These are phyloP conservation scores for Dolichotis patagonum DNA, from an alignment of 2,113 vertebrate genomes.

Conservation along the genomic window DNA sequence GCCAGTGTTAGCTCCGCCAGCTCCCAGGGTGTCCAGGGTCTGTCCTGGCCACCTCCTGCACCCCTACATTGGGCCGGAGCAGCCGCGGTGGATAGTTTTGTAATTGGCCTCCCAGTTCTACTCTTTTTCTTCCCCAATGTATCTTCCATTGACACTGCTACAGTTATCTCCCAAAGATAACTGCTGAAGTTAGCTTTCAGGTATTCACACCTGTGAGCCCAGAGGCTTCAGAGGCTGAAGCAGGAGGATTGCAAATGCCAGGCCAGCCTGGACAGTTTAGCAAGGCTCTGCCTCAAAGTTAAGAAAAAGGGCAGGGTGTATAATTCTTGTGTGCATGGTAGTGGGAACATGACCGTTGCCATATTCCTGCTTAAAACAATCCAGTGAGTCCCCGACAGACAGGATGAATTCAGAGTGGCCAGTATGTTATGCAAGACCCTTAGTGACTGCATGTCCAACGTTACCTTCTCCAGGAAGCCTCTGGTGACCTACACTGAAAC, in stretches of 20 bases:
- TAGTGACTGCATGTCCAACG: neutral
- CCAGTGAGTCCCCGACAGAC: neutral
- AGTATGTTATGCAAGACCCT: neutral
- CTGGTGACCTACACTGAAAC: neutral
- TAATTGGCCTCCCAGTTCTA: neutral
- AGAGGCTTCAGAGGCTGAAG: neutral
- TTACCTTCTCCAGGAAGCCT: neutral
- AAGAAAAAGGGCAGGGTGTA: neutral
- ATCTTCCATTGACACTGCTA: neutral
- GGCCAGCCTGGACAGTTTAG: neutral
- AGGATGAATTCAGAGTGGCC: neutral
- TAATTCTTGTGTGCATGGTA: neutral
- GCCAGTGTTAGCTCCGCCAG: conserved; percentile 94
- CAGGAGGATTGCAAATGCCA: neutral
- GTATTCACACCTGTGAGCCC: neutral
- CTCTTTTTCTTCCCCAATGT: neutral
- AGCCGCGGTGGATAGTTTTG: conserved; percentile 13
- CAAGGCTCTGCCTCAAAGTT: neutral
- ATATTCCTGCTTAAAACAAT: neutral
- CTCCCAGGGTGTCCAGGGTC: conserved; percentile 95
- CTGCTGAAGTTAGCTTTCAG: neutral
- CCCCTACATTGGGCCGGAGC: conserved; percentile 77
- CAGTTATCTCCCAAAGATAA: neutral
- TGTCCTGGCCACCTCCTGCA: conserved; percentile 88
- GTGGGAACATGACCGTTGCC: neutral